Conservation (phyloP, 1,140 invertebrate species). For the Drosophila nebulosa region DNA sequence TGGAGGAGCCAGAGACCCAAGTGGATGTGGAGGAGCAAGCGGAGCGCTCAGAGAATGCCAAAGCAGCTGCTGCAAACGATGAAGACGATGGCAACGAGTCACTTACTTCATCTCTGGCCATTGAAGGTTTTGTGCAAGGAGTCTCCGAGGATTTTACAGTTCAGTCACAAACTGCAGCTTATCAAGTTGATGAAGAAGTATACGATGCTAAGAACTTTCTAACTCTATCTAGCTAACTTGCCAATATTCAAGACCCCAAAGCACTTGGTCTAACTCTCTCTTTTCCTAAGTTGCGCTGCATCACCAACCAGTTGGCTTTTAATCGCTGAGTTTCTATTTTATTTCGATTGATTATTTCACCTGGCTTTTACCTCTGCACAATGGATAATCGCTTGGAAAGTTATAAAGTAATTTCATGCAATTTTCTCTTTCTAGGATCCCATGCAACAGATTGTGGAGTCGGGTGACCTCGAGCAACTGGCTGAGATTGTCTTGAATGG, state of each 20-base stretch:
- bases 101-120: constrained; percentile 81
- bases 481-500: constrained; percentile 93
- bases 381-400: background rate
- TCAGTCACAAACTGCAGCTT: constrained; percentile 81
- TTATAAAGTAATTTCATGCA: background rate
- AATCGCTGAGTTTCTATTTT: background rate
- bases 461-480: constrained; percentile 93
- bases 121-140: constrained; percentile 85
- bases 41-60: background rate
- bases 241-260: background rate
- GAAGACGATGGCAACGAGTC: constrained; percentile 71
- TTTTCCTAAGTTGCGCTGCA: background rate
- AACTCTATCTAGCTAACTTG: constrained; percentile 12
- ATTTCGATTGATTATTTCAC: background rate
- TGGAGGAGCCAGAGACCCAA: background rate
- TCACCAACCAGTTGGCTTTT: background rate
- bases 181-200: constrained; percentile 79
- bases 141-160: constrained; percentile 83
- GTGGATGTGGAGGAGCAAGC: background rate
- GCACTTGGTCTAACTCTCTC: constrained; percentile 16
- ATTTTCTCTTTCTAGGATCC: constrained; percentile 81
- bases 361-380: background rate
- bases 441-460: constrained; percentile 85
- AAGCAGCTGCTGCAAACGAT: constrained; percentile 39
- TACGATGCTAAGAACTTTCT: constrained; percentile 55